phyloP scores from a whole-genome alignment of 2,797 vertebrate species.

The Mus minutoides region DNA sequence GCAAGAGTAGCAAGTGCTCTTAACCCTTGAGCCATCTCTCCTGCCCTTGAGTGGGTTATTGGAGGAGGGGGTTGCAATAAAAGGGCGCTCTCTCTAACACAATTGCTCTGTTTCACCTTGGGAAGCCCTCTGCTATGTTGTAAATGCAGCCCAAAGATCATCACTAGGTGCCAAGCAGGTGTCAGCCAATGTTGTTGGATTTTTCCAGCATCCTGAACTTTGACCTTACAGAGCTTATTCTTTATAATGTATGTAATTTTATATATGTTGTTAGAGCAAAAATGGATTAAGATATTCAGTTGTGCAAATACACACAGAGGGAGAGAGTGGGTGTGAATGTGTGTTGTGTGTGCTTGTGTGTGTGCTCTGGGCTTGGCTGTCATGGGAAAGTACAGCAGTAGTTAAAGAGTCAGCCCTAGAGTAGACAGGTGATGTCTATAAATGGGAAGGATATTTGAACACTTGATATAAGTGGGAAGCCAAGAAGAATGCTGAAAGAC shows the following conservation, averaged over 20 bases:
- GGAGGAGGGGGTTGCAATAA: not conserved
- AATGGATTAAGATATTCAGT: not conserved
- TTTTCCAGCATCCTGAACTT: not conserved
- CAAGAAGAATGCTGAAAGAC: not conserved
- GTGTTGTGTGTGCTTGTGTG: not conserved
- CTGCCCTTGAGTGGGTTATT: too few relatives aligned
- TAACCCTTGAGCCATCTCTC: not conserved
- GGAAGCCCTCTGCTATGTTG: not conserved
- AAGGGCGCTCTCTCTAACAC: not conserved
- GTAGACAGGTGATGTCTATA: not conserved
- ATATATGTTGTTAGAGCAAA: not conserved
- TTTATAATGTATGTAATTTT: not conserved
- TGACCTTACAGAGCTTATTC: not conserved
- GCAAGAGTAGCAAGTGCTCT: not conserved
- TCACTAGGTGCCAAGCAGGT: not conserved
- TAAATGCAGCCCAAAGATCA: not conserved
- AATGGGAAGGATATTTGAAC: not conserved
- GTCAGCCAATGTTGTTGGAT: not conserved
- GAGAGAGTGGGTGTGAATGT: not conserved
- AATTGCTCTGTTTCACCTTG: not conserved
- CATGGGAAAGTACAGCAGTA: not conserved
- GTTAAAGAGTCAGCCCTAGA: not conserved
- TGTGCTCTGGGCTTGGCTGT: not conserved
- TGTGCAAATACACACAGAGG: not conserved
- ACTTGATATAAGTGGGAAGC: not conserved